Conservation (phyloP, 2,797 vertebrate species). For the Mormyrops attenuatus region DNA sequence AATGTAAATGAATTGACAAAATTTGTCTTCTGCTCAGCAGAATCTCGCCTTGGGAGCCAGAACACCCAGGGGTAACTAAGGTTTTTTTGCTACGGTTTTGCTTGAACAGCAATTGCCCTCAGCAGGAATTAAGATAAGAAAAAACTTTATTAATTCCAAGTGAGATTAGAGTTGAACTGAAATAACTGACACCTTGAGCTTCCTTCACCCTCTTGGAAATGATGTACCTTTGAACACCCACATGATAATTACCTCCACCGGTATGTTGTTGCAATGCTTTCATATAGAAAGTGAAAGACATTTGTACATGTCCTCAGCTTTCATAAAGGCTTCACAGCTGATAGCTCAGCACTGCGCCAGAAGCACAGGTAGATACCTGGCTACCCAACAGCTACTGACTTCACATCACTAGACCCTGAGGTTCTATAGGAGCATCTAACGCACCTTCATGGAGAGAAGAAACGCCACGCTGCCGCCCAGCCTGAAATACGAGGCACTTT, state of each 20-base stretch:
- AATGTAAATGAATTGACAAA: not conserved
- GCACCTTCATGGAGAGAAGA: not conserved
- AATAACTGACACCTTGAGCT: not conserved
- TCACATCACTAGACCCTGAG: constrained; percentile 12
- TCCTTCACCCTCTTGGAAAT: not conserved
- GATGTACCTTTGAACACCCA: not conserved
- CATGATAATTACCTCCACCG: not conserved
- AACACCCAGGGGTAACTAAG: not conserved
- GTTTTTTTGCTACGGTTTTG: not conserved
- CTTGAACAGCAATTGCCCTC: not conserved
- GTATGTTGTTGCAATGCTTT: not conserved
- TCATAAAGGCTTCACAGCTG: not conserved
- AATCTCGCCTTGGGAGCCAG: not conserved
- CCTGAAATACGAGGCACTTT: constrained; percentile 43
- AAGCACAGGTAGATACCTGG: not conserved
- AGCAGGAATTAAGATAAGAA: not conserved
- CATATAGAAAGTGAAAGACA: not conserved
- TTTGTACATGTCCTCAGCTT: not conserved
- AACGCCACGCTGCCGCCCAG: not conserved
- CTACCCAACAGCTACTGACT: not conserved
- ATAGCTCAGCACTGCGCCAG: not conserved
- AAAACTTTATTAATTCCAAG: not conserved
- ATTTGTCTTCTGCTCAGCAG: not conserved
- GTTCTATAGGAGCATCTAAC: not conserved
- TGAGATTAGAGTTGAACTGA: not conserved